phyloP scores from a whole-genome alignment of 2,113 vertebrate species.

The Austrofundulus limnaeus region DNA sequence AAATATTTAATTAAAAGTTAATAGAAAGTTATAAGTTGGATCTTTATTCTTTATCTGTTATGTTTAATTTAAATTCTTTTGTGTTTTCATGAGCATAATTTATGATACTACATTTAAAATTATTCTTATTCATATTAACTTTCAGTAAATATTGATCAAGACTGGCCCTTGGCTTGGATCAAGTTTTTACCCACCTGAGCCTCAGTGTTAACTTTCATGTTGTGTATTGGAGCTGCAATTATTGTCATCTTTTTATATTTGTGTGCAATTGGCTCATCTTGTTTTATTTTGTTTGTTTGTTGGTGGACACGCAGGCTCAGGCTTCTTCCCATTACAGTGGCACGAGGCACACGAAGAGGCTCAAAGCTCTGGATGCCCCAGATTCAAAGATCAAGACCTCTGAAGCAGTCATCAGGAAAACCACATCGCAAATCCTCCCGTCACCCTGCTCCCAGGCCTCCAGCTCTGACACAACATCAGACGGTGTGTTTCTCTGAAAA shows the following conservation, averaged over 20 bases:
- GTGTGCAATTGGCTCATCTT: neutral
- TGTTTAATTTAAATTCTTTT: too few species aligned
- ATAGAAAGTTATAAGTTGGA: too few species aligned
- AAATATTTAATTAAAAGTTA: too few species aligned
- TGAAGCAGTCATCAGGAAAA: constrained; percentile 70
- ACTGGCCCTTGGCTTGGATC: too few species aligned
- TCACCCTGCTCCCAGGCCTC: constrained; percentile 77
- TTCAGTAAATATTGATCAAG: too few species aligned
- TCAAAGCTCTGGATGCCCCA: constrained; percentile 89
- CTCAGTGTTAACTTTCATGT: too few species aligned
- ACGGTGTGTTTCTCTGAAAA: constrained; percentile 44
- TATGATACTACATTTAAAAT: too few species aligned
- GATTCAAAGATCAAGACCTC: constrained; percentile 91
- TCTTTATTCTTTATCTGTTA: too few species aligned
- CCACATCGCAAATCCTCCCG: constrained; percentile 81
- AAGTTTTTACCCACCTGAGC: too few species aligned
- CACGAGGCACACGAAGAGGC: constrained; percentile 91
- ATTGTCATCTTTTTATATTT: neutral
- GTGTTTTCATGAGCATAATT: too few species aligned
- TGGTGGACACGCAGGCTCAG: constrained; percentile 85
- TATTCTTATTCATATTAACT: too few species aligned
- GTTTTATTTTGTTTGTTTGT: constrained; percentile 16
- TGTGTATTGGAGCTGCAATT: neutral
- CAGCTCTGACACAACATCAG: constrained; percentile 87
- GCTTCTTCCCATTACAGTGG: constrained; percentile 91